Evolutionary conservation across 2,113 vertebrate genomes (phyloP).

Genomic region (Calonectris borealis): DNA sequence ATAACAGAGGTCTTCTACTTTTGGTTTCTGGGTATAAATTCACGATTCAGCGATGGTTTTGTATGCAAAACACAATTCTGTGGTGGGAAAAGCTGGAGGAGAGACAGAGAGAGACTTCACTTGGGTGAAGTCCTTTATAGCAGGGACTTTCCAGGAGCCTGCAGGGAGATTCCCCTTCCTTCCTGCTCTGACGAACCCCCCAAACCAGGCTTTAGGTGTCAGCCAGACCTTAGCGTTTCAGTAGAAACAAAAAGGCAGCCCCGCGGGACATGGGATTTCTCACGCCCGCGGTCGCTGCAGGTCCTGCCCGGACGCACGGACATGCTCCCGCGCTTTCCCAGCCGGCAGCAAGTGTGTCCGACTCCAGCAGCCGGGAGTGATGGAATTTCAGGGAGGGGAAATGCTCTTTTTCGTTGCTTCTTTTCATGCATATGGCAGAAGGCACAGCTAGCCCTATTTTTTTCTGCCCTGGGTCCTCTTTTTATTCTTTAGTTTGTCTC

Average conservation of each 20-base stretch:
- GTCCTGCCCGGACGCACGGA: background rate
- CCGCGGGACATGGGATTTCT: background rate
- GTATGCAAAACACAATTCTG: background rate
- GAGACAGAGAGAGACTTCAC: background rate
- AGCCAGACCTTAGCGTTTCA: background rate
- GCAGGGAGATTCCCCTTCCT: background rate
- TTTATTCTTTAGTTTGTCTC: background rate
- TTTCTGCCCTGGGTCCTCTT: background rate
- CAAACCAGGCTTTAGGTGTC: background rate
- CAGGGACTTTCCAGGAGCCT: background rate
- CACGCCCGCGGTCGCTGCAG: accelerated
- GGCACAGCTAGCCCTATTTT: background rate
- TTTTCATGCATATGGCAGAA: background rate
- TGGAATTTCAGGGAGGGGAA: background rate
- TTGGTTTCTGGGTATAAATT: slow-evolving; percentile 49
- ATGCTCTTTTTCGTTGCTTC: background rate
- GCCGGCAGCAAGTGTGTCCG: background rate
- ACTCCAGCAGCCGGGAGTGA: background rate
- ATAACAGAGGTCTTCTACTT: slow-evolving; percentile 19
- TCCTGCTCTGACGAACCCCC: background rate
- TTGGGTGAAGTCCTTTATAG: background rate
- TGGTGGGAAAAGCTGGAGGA: background rate
- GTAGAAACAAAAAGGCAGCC: background rate
- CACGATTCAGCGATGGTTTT: background rate
- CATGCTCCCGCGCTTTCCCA: background rate